phyloP scores from a whole-genome alignment of 2,888 invertebrate species.

The Scelioninae gen. 1 region DNA sequence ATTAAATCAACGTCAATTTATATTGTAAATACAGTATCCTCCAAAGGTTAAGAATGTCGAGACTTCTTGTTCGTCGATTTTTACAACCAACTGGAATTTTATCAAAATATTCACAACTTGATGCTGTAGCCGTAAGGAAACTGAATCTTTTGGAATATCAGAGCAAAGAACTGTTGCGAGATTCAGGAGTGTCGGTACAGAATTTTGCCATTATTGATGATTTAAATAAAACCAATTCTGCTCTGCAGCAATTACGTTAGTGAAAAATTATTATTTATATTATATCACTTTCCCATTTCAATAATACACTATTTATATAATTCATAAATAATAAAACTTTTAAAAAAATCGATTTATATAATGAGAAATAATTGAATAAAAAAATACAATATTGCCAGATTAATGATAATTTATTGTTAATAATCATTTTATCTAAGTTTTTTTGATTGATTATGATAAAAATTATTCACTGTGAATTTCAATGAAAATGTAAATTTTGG shows the following conservation, averaged over 20 bases:
- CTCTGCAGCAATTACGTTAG: constrained; percentile 89
- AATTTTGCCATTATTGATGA: constrained; percentile 93
- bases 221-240: constrained; percentile 86
- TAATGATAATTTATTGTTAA: too few relatives aligned
- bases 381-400: too few relatives aligned
- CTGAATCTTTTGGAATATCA: constrained; percentile 98
- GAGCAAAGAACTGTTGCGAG: constrained; percentile 95
- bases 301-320: too few relatives aligned
- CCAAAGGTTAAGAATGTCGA: too few relatives aligned
- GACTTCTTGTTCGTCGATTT: constrained; percentile 73
- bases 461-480: too few relatives aligned
- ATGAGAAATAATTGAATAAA: too few relatives aligned
- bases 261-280: constrained; percentile 65
- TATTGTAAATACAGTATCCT: too few relatives aligned
- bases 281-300: background rate
- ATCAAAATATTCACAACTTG: constrained; percentile 73
- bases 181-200: constrained; percentile 94
- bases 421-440: too few relatives aligned
- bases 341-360: constrained; percentile 67
- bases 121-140: constrained; percentile 84
- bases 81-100: constrained; percentile 71
- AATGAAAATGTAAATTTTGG: too few relatives aligned
- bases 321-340: background rate
- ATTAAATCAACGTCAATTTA: too few relatives aligned
- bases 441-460: too few relatives aligned